Percentiles rank a stretch among this genome's conserved stretches.
phyloP scores from a whole-genome alignment of 2,888 invertebrate genomes.

The Pelosia muscerda region DNA sequence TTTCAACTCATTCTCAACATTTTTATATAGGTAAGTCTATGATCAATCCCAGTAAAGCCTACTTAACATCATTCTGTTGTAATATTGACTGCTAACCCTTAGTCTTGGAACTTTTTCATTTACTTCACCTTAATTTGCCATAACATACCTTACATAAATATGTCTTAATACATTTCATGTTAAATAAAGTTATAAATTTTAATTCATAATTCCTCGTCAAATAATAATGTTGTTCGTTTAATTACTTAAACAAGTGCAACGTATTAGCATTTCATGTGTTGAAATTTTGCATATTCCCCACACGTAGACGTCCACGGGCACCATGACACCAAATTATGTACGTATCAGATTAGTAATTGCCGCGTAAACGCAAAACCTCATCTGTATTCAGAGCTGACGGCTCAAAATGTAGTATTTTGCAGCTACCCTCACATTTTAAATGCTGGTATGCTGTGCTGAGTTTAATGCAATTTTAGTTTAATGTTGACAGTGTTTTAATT shows the following conservation, averaged over 20 bases:
- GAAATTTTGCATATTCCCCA: slow-evolving; percentile 44
- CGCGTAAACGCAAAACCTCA: slow-evolving; percentile 64
- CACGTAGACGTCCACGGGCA: slow-evolving; percentile 41
- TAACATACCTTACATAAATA: no score
- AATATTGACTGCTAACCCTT: no score
- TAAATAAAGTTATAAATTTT: slow-evolving; percentile 23
- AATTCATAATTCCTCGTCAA: slow-evolving; percentile 34
- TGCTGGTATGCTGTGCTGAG: slow-evolving; percentile 30
- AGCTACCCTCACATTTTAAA: slow-evolving; percentile 42
- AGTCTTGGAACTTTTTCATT: no score
- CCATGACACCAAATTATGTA: slow-evolving; percentile 60
- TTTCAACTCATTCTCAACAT: no score
- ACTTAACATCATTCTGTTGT: no score
- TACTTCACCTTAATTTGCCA: no score
- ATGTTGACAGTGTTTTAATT: slow-evolving; percentile 36
- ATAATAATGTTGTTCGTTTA: slow-evolving; percentile 39
- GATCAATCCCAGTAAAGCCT: no score
- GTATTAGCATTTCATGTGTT: slow-evolving; percentile 50
- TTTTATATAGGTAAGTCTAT: no score
- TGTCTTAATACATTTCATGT: background rate
- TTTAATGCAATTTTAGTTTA: slow-evolving; percentile 44
- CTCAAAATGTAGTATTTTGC: slow-evolving; percentile 46
- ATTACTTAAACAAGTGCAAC: slow-evolving; percentile 53
- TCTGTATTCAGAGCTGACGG: slow-evolving; percentile 60
- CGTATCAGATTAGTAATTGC: slow-evolving; percentile 68